A percentile compares a stretch with the other conserved stretches of the same genome.
Conservation (phyloP, 2,888 invertebrate genomes). For the Trilocha varians region DNA sequence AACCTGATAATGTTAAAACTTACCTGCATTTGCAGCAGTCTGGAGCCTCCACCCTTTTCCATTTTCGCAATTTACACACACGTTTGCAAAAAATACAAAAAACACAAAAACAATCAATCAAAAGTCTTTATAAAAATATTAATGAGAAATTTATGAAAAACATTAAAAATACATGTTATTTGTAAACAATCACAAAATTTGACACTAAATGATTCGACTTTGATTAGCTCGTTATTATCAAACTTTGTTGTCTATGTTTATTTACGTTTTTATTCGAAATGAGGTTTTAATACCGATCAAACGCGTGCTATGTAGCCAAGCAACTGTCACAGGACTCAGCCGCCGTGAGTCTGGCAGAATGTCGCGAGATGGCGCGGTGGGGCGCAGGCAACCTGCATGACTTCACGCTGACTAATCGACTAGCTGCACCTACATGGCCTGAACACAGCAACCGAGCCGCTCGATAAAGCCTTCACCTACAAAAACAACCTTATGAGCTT, state of each 20-base stretch:
- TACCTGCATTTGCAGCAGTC: conserved; percentile 65
- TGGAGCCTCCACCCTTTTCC: conserved; percentile 57
- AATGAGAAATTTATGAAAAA: conserved; percentile 8
- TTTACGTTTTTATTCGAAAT: neutral
- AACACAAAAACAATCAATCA: conserved; percentile 9
- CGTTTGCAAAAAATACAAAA: conserved; percentile 7
- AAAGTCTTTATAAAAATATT: conserved; percentile 9
- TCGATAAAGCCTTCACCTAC: neutral
- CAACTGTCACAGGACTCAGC: conserved; percentile 34
- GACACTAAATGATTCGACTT: conserved; percentile 41
- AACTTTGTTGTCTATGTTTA: conserved; percentile 1
- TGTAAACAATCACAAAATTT: conserved; percentile 46
- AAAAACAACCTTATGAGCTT: neutral
- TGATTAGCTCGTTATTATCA: conserved; percentile 2
- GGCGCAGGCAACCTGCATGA: conserved; percentile 47
- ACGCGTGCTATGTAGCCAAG: conserved; percentile 54
- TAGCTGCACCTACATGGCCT: conserved; percentile 49
- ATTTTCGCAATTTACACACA: conserved; percentile 24
- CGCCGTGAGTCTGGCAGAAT: conserved; percentile 28
- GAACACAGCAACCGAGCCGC: conserved; percentile 15
- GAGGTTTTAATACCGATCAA: conserved; percentile 41
- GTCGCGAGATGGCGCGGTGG: conserved; percentile 39
- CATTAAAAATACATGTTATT: conserved; percentile 25
- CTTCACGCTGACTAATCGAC: conserved; percentile 57
- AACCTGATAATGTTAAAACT: conserved; percentile 11